These are phyloP conservation scores for Rhynchonycteris naso DNA, from an alignment of 2,797 vertebrate genomes.

Conservation along the genomic window DNA sequence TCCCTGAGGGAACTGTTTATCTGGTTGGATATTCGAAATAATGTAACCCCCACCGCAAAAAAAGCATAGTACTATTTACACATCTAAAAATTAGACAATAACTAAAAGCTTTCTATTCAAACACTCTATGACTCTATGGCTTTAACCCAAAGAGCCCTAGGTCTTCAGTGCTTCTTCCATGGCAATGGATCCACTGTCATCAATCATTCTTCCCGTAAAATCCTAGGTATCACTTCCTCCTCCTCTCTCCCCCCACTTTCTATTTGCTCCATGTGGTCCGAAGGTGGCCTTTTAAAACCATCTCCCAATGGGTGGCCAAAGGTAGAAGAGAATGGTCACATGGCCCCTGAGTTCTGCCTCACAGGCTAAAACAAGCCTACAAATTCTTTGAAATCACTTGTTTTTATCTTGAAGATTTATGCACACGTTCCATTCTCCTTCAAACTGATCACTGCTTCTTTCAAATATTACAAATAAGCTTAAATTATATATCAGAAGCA, in stretches of 20 bases:
- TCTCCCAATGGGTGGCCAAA: background rate
- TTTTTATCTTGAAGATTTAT: slow-evolving; percentile 21
- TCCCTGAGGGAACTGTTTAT: background rate
- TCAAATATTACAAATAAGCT: slow-evolving; percentile 3
- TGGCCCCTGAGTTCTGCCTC: background rate
- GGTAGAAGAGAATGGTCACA: background rate
- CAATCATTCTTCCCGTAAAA: background rate
- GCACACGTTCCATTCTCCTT: background rate
- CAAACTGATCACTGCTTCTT: background rate
- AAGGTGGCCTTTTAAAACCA: background rate
- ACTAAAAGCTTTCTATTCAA: background rate
- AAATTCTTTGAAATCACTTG: background rate
- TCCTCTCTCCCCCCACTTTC: background rate
- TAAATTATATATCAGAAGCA: slow-evolving; percentile 17
- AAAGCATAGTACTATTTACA: background rate
- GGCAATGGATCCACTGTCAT: background rate
- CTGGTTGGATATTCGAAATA: background rate
- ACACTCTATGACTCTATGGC: background rate
- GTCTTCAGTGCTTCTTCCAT: background rate
- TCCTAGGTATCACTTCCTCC: background rate
- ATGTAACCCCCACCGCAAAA: background rate
- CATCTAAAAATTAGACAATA: background rate
- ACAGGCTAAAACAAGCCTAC: background rate
- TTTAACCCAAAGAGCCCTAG: background rate
- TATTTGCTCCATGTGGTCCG: background rate